Evolutionary conservation across 2,888 invertebrate species (phyloP), one percentile per base, ranked within the genome.

Genomic region (Schizotus pectinicornis): DNA sequence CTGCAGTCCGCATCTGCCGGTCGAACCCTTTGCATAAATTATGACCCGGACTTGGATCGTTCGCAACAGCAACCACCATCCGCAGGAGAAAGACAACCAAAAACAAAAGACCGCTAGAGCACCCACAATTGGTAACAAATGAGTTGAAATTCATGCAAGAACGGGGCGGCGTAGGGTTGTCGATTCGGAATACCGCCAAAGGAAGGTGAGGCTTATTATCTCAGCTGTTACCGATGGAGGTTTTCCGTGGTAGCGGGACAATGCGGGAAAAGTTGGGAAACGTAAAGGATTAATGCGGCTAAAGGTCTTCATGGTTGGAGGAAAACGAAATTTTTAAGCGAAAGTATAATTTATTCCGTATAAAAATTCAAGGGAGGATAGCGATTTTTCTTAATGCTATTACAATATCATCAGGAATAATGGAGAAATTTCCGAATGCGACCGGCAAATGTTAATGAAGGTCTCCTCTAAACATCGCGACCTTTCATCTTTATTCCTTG

Each of bases 1-100:
- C 47, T 56, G 56, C 59, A 59, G 59, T 51, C 59, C 59, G 47
- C 62, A 60, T 61, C 65, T 63, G 63, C 61, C 63, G 58, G 63
- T 61, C 63, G 58, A 60, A 62, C 68, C 68, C 66, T 70, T 70
- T 72, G 70, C 72, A 73, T 74, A 74, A 73, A 73, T 74, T 72
- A 73, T 66, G 60, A 70, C 61, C 61, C 59, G 61, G 65, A 67
- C 62, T 68, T 65, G 70, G 64, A 64, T 62, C 66, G 63, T 63
- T 67, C 61, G 61, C 60, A 61, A 60, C 58, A 60, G 62, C 65
- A 45, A 50, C 55, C 48, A 54, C 56, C 48, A 54, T 52, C 53
- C 49, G 52, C 55, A 59, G 37, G 38, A 58, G 48, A 51, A 58
- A 68, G 63, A 69, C 65, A 62, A 65, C 67, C 63, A 64, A 67